Evolutionary conservation across 2,113 vertebrate genomes (phyloP).

Genomic region (Marmota monax): DNA sequence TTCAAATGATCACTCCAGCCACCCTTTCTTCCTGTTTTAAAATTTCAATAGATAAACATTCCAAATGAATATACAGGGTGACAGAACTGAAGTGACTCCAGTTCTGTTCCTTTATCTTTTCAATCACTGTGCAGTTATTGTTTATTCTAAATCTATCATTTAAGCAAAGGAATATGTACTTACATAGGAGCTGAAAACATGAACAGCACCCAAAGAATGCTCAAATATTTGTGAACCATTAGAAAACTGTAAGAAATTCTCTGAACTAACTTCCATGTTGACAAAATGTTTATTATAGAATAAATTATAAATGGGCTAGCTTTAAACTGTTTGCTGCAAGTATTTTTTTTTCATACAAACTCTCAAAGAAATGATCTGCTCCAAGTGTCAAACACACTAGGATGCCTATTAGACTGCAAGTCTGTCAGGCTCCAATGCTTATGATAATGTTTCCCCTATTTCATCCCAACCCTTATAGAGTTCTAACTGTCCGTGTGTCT

Average conservation of each 20-base stretch:
- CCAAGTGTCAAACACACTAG: neutral
- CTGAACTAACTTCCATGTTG: neutral
- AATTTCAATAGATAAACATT: conserved; percentile 20
- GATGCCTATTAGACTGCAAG: neutral
- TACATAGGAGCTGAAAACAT: neutral
- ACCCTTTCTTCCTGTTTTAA: neutral
- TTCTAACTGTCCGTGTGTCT: neutral
- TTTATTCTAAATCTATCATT: conserved; percentile 24
- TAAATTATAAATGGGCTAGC: neutral
- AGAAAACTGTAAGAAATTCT: neutral
- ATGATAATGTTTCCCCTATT: neutral
- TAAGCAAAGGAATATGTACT: neutral
- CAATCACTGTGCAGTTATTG: neutral
- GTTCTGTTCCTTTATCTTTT: neutral
- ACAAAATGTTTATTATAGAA: neutral
- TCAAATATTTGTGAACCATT: neutral
- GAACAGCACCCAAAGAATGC: neutral
- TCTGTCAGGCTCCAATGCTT: neutral
- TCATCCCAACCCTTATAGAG: neutral
- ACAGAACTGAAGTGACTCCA: neutral
- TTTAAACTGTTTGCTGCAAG: neutral
- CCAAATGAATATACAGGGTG: neutral
- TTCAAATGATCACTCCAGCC: neutral
- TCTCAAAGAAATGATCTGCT: neutral
- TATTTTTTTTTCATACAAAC: neutral